Evolutionary conservation across 1,140 invertebrate genomes (phyloP).

Genomic region (Eupeodes corollae): DNA sequence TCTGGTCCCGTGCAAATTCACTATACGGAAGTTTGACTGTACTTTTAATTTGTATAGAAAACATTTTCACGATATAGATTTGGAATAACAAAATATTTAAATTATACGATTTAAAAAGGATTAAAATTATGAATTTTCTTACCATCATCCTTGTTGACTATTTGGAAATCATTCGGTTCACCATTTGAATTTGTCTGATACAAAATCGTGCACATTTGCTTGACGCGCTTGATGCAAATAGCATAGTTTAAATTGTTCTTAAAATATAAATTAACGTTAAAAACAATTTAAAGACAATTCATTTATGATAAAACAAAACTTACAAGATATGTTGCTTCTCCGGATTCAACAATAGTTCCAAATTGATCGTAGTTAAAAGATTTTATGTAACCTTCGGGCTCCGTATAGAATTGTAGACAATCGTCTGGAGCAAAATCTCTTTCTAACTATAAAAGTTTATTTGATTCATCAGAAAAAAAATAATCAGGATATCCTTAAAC

Average conservation of each 20-base stretch:
- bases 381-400: slow-evolving; percentile 46
- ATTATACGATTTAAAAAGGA: too few species aligned
- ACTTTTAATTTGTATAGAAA: too few species aligned
- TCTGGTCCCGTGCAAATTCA: too few species aligned
- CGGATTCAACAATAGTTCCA: slow-evolving; percentile 41
- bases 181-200: slow-evolving; percentile 47
- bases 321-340: slow-evolving; percentile 46
- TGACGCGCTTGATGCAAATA: slow-evolving; percentile 54
- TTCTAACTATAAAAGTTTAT: slow-evolving; percentile 11
- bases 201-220: slow-evolving; percentile 52
- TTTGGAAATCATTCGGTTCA: slow-evolving; percentile 44
- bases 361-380: slow-evolving; percentile 60
- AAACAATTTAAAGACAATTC: not conserved
- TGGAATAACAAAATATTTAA: too few species aligned
- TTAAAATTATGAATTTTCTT: too few species aligned
- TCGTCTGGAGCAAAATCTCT: slow-evolving; percentile 41
- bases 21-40: too few species aligned
- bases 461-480: not conserved
- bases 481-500: not conserved
- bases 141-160: slow-evolving; percentile 50
- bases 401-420: slow-evolving; percentile 59
- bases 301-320: too few species aligned
- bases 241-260: slow-evolving; percentile 72
- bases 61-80: too few species aligned
- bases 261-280: not conserved